These are phyloP conservation scores for Neomorphus geoffroyi DNA, from an alignment of 2,797 vertebrate species.

Conservation along the genomic window DNA sequence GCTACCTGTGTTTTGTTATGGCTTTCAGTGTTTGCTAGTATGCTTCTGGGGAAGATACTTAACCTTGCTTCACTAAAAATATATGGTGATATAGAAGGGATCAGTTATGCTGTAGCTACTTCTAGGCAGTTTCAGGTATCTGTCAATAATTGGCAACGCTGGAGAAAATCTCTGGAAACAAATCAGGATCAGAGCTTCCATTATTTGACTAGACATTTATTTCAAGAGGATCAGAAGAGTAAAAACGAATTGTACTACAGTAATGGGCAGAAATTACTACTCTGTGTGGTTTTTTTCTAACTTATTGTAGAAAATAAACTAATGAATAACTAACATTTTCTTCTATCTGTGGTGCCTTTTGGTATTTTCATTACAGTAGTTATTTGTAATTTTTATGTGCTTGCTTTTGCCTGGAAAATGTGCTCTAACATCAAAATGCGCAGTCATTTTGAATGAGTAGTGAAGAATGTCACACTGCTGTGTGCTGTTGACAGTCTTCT, in stretches of 20 bases:
- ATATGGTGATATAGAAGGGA: neutral
- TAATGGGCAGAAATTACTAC: neutral
- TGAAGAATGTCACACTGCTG: neutral
- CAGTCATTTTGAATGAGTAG: neutral
- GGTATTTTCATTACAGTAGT: conserved; percentile 4
- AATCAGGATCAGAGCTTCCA: neutral
- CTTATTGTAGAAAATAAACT: neutral
- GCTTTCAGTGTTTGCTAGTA: neutral
- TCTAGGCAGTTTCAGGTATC: neutral
- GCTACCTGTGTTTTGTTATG: neutral
- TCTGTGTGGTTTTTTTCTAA: neutral
- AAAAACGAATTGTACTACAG: neutral
- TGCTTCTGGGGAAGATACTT: neutral
- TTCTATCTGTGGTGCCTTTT: neutral
- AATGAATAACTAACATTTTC: neutral
- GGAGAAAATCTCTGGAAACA: neutral
- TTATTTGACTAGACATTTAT: neutral
- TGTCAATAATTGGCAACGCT: neutral
- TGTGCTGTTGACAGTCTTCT: neutral
- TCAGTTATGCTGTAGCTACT: neutral
- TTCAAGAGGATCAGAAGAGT: conserved; percentile 12
- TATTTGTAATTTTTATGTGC: neutral
- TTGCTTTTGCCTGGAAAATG: conserved; percentile 2
- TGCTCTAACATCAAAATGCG: neutral
- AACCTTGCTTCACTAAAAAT: neutral